Conservation (phyloP, 1,140 invertebrate species). For the Coenobita brevimanus region DNA sequence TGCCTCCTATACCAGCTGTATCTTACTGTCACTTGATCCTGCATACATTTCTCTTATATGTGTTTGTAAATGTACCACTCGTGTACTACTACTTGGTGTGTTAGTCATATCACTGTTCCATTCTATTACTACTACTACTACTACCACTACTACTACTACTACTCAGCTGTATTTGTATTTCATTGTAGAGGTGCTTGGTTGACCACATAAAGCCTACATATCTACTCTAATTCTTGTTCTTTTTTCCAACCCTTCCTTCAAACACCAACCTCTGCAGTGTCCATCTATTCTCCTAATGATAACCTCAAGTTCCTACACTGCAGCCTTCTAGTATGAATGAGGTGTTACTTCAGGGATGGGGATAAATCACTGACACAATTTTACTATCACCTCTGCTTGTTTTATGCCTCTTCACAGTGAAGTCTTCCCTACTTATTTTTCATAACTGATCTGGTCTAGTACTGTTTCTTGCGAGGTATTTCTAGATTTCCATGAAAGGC, state of each 20-base stretch:
- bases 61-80: conserved; percentile 66
- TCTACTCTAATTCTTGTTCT: conserved; percentile 67
- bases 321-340: conserved; percentile 42
- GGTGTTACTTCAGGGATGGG: conserved; percentile 16
- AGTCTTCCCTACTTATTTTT: conserved; percentile 31
- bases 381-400: conserved; percentile 50
- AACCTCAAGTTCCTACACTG: conserved; percentile 44
- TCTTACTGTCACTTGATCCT: conserved; percentile 65
- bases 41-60: conserved; percentile 67
- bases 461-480: not conserved
- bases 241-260: conserved; percentile 64
- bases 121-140: conserved; percentile 64
- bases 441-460: conserved; percentile 7
- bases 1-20: conserved; percentile 64
- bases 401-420: conserved; percentile 18
- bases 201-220: conserved; percentile 67
- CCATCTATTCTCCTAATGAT: conserved; percentile 56
- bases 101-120: conserved; percentile 67
- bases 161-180: conserved; percentile 66
- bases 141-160: conserved; percentile 63
- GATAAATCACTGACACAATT: conserved; percentile 33
- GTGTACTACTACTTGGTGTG: conserved; percentile 66
- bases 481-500: too few relatives aligned
- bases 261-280: conserved; percentile 61
- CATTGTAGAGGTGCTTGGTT: conserved; percentile 67